Percentiles rank a stretch among this genome's conserved stretches.
Conservation (phyloP, 2,797 vertebrate species). For the Coracias cyanogaster region DNA sequence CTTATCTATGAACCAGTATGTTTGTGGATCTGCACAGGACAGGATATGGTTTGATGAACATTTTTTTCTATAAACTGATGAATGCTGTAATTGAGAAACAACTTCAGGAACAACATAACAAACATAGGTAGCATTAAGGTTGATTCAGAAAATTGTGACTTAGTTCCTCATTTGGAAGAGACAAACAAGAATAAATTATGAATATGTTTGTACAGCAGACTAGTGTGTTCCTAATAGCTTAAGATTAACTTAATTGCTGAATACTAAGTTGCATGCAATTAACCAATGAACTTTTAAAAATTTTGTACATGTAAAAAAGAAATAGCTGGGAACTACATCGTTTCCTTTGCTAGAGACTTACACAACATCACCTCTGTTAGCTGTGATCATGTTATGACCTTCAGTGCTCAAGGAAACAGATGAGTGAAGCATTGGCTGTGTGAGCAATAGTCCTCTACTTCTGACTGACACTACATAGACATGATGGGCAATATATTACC, state of each 20-base stretch:
- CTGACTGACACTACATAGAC: not conserved
- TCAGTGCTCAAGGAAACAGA: not conserved
- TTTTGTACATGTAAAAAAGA: not conserved
- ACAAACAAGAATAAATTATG: not conserved
- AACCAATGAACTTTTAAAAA: not conserved
- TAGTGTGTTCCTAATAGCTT: not conserved
- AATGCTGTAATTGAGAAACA: not conserved
- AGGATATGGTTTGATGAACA: not conserved
- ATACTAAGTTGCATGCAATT: not conserved
- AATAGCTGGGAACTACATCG: not conserved
- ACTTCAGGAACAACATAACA: not conserved
- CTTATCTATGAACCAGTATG: not conserved
- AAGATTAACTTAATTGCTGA: not conserved
- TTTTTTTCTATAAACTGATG: not conserved
- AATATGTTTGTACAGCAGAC: not conserved
- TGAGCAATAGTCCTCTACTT: not conserved
- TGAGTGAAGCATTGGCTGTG: not conserved
- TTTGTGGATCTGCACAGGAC: not conserved
- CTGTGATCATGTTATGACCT: not conserved
- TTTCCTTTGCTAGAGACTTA: not conserved
- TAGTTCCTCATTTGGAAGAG: not conserved
- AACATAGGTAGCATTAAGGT: not conserved
- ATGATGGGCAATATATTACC: not conserved
- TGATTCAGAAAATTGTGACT: not conserved
- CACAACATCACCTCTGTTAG: not conserved